Evolutionary conservation across 2,888 invertebrate species (phyloP).

Genomic region (Rhamnusium bicolor): DNA sequence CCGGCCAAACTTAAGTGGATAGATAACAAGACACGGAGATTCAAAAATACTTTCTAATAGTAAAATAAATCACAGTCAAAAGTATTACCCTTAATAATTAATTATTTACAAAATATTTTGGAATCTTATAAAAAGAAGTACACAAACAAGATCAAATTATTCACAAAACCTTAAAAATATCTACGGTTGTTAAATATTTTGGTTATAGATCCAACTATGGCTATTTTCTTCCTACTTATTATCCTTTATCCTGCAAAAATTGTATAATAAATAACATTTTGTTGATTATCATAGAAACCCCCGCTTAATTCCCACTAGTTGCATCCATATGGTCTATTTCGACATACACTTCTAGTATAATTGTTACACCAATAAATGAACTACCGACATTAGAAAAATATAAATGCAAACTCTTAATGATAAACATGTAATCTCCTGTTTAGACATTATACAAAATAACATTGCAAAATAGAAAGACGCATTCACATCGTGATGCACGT

Average conservation of each 20-base stretch:
- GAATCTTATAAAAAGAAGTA: conserved; percentile 51
- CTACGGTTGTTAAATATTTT: conserved; percentile 6
- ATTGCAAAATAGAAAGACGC: background rate
- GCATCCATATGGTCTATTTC: background rate
- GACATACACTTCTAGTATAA: background rate
- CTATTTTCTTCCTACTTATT: conserved; percentile 23
- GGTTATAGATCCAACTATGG: conserved; percentile 14
- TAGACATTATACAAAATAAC: background rate
- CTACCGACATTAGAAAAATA: background rate
- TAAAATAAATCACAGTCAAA: conserved; percentile 64
- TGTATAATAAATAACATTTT: conserved; percentile 10
- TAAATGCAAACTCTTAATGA: background rate
- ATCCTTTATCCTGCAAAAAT: conserved; percentile 28
- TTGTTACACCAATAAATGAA: background rate
- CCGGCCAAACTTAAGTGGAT: conserved; percentile 34
- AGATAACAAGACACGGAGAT: background rate
- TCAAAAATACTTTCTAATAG: conserved; percentile 46
- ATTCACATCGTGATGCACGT: background rate
- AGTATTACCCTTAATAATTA: conserved; percentile 55
- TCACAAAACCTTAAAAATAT: conserved; percentile 8
- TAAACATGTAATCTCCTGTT: background rate
- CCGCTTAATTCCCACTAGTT: background rate
- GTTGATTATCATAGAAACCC: conserved; percentile 10
- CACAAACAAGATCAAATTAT: conserved; percentile 17
- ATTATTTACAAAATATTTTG: conserved; percentile 52